Evolutionary conservation across 1,140 invertebrate genomes (phyloP).

Genomic region (Ceratitis capitata): DNA sequence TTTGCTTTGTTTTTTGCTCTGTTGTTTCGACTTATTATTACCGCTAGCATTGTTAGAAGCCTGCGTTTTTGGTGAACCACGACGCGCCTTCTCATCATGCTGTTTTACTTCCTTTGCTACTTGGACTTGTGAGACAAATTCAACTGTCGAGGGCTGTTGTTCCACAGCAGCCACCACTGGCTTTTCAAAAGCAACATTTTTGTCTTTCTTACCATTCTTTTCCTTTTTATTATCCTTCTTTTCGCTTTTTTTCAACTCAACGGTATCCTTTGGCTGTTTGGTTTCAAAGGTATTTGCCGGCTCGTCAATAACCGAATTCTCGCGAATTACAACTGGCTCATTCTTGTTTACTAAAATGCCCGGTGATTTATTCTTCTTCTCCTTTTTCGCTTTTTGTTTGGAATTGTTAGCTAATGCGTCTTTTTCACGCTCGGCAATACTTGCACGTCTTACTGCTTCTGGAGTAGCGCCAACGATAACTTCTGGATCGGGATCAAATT

Average conservation of each 20-base stretch:
- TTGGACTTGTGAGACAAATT: constrained; percentile 44
- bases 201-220: constrained; percentile 45
- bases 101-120: constrained; percentile 59
- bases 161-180: constrained; percentile 54
- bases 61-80: constrained; percentile 58
- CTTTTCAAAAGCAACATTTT: constrained; percentile 39
- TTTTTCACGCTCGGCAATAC: constrained; percentile 53
- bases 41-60: constrained; percentile 51
- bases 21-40: constrained; percentile 52
- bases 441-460: constrained; percentile 51
- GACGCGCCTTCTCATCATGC: constrained; percentile 58
- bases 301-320: constrained; percentile 54
- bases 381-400: constrained; percentile 68
- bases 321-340: constrained; percentile 67
- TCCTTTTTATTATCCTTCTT: constrained; percentile 63
- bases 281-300: constrained; percentile 78
- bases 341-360: constrained; percentile 74
- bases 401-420: constrained; percentile 21
- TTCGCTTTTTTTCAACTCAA: constrained; percentile 70
- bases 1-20: constrained; percentile 56
- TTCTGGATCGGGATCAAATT: constrained; percentile 64
- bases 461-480: constrained; percentile 46
- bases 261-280: constrained; percentile 82
- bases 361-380: constrained; percentile 52
- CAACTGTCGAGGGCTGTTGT: constrained; percentile 46